Evolutionary conservation across 2,113 vertebrate species (phyloP), one percentile per base, ranked within the genome.

Genomic region (Holacanthus passer): DNA sequence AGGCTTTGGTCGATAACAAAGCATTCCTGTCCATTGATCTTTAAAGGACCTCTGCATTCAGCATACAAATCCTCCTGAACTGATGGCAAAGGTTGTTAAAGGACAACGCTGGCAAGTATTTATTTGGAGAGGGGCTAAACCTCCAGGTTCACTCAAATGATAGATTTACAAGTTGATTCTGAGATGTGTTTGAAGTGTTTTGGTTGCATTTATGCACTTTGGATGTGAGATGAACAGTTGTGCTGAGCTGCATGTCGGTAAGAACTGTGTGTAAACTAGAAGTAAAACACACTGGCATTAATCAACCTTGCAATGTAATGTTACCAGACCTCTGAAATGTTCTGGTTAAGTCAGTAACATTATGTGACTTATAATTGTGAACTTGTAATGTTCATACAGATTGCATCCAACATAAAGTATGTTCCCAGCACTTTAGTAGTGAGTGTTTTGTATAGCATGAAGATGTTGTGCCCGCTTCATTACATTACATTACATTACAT

Each of bases 21-120:
- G 60, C 69, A 50, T 87, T 87, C 73, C 79, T 32, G 58, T 74
- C 78, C 77, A 68, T 81, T 48, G 83, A 79, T 90, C 73, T 79
- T 79, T 52, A 63, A 72, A 79, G 32, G 58, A 60, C 41, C 48
- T 53, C 50, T 69, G 48, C 52, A 47, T 48, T 71, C 73, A 63
- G 79, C 67, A 85, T 77, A 81, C 67, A 74, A 82, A 85, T 66
- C 48, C 58, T 48, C 5, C 47, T 5, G 27, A 4, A 11, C 48
- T 62, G 43, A 63, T 48, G 14, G 60, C 48, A 47, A 72, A 58
- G 53, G 62, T 77, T 58, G 22, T 58, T 77, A 79, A 67, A 84
- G 79, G 77, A 78, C 72, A 39, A 62, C 41, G n/a, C 58, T 10
- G 52, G 27, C 9, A 17, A 31, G n/a, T 32, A 41, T 63, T 41